Conservation (phyloP, 2,888 invertebrate genomes). For the Ephialtes manifestator region DNA sequence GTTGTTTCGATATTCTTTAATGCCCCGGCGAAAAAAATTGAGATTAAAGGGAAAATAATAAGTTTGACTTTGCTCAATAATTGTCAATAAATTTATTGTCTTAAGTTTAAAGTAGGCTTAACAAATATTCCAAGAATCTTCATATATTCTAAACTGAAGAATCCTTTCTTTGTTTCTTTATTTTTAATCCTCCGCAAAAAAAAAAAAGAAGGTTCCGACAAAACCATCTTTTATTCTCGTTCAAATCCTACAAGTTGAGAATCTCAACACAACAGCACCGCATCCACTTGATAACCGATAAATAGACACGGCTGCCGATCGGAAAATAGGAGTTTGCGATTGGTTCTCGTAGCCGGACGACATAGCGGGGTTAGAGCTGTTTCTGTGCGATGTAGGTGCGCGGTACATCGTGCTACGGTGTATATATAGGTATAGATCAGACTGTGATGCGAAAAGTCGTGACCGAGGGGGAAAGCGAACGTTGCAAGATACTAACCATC, state of each 20-base stretch:
- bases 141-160: background rate
- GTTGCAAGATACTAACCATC: background rate
- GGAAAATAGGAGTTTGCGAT: constrained; percentile 83
- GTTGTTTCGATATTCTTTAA: no score
- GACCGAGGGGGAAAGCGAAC: constrained; percentile 4
- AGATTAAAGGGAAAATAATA: background rate
- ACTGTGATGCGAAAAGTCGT: background rate
- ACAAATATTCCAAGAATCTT: background rate
- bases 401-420: constrained; percentile 18
- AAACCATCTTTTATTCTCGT: background rate
- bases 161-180: background rate
- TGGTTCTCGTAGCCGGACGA: constrained; percentile 82
- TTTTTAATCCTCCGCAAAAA: background rate
- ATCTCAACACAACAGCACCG: background rate
- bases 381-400: constrained; percentile 65
- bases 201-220: background rate
- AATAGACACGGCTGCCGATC: constrained; percentile 76
- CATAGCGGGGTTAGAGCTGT: constrained; percentile 80
- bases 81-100: background rate
- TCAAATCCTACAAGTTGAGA: background rate
- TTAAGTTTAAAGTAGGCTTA: background rate
- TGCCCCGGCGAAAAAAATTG: no score
- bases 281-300: constrained; percentile 77
- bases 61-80: background rate
- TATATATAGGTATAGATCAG: constrained; percentile 6